Percentiles rank a stretch among this genome's conserved stretches.
These are phyloP conservation scores for Gymnobelideus leadbeateri DNA, from an alignment of 2,113 vertebrate species.

Conservation along the genomic window DNA sequence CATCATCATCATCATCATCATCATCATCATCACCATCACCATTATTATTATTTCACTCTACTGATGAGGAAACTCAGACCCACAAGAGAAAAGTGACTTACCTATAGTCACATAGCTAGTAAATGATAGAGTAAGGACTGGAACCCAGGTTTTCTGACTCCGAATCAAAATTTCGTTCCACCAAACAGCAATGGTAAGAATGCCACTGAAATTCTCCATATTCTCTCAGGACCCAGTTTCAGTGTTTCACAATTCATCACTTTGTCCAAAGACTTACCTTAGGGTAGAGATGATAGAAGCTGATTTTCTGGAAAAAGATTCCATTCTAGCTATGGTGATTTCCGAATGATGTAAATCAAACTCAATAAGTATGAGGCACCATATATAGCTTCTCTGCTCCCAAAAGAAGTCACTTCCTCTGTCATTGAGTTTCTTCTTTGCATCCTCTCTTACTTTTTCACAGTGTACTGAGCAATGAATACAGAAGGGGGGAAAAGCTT, in stretches of 20 bases:
- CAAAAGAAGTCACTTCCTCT: fast-evolving
- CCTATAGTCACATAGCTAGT: not conserved
- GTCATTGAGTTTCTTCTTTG: not conserved
- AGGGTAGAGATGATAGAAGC: not conserved
- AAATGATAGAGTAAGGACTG: not conserved
- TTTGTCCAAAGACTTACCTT: not conserved
- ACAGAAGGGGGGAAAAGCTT: not conserved
- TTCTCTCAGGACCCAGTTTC: not conserved
- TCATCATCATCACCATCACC: not conserved
- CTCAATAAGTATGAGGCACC: not conserved
- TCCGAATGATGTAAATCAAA: not conserved
- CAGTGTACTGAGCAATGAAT: not conserved
- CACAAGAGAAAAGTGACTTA: not conserved
- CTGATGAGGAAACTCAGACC: not conserved
- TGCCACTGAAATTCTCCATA: not conserved
- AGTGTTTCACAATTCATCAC: not conserved
- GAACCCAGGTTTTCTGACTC: not conserved
- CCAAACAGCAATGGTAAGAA: not conserved
- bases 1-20: no score
- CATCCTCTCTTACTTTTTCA: not conserved
- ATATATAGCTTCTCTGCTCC: not conserved
- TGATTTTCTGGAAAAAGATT: not conserved
- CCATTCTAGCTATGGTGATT: not conserved
- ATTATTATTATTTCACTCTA: not conserved
- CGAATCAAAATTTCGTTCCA: not conserved